phyloP scores from a whole-genome alignment of 2,888 invertebrate genomes.

The Caenorhabditis sp. region DNA sequence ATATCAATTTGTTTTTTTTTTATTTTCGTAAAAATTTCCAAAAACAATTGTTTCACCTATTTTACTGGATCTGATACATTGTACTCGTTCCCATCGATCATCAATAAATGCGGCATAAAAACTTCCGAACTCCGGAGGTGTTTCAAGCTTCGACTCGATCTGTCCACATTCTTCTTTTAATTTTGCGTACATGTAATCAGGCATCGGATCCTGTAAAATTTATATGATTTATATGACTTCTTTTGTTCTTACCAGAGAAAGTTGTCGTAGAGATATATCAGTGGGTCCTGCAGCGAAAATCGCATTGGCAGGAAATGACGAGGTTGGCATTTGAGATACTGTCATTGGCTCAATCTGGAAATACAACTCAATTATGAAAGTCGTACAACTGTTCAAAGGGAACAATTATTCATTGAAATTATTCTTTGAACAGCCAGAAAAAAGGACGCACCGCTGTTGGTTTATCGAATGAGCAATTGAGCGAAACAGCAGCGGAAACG shows the following conservation, averaged over 20 bases:
- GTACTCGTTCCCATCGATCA: constrained; percentile 53
- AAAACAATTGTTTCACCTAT: no score
- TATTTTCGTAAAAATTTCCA: no score
- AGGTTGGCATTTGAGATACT: constrained; percentile 47
- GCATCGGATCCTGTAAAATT: constrained; percentile 57
- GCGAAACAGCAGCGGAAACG: not conserved
- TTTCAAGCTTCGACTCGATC: constrained; percentile 31
- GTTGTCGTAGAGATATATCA: constrained; percentile 53
- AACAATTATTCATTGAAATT: no score
- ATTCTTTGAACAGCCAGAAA: not conserved
- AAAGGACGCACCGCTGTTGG: constrained; percentile 23
- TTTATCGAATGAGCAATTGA: constrained; percentile 23
- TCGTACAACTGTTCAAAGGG: no score
- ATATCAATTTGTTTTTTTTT: no score
- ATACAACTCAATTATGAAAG: no score
- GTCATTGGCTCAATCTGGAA: constrained; percentile 43
- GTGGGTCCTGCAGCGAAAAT: constrained; percentile 59
- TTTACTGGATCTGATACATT: constrained; percentile 48
- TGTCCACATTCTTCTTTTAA: constrained; percentile 52
- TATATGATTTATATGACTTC: no score
- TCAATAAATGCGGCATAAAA: constrained; percentile 54
- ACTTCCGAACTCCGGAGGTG: constrained; percentile 26
- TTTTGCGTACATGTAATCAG: constrained; percentile 59
- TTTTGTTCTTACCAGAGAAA: constrained; percentile 42
- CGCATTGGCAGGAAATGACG: constrained; percentile 51